Evolutionary conservation across 2,888 invertebrate species (phyloP).

Genomic region (Brachypalpus laphriformis): DNA sequence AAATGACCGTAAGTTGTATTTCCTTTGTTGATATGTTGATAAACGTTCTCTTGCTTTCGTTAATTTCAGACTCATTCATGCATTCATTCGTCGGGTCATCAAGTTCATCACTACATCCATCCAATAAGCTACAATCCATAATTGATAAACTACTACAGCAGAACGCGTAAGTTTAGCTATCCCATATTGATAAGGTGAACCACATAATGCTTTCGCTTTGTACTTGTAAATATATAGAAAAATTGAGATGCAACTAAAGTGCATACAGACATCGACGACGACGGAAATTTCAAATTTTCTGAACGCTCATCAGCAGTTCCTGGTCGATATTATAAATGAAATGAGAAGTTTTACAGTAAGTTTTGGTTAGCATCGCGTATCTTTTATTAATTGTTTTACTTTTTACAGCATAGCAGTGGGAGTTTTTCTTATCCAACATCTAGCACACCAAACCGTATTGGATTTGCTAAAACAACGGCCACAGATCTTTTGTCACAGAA

Average conservation of each 20-base stretch:
- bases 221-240: slow-evolving; percentile 76
- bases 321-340: slow-evolving; percentile 80
- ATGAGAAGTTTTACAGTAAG: slow-evolving; percentile 81
- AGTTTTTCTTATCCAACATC: slow-evolving; percentile 76
- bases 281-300: slow-evolving; percentile 79
- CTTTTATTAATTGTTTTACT: slow-evolving; percentile 9
- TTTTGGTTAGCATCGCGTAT: slow-evolving; percentile 49
- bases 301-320: slow-evolving; percentile 79
- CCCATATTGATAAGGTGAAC: slow-evolving; percentile 8
- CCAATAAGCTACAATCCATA: slow-evolving; percentile 79
- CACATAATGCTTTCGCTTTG: background rate
- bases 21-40: background rate
- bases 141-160: slow-evolving; percentile 79
- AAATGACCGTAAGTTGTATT: slow-evolving; percentile 54
- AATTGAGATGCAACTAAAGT: slow-evolving; percentile 78
- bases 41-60: background rate
- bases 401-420: slow-evolving; percentile 45
- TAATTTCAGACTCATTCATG: slow-evolving; percentile 48
- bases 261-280: slow-evolving; percentile 77
- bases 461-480: slow-evolving; percentile 35
- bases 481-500: slow-evolving; percentile 58
- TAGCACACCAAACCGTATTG: slow-evolving; percentile 80
- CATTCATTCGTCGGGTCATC: slow-evolving; percentile 77
- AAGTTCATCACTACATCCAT: slow-evolving; percentile 76
- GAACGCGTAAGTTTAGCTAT: slow-evolving; percentile 77